Evolutionary conservation across 2,888 invertebrate species (phyloP).

Genomic region (Coenonympha glycerion): DNA sequence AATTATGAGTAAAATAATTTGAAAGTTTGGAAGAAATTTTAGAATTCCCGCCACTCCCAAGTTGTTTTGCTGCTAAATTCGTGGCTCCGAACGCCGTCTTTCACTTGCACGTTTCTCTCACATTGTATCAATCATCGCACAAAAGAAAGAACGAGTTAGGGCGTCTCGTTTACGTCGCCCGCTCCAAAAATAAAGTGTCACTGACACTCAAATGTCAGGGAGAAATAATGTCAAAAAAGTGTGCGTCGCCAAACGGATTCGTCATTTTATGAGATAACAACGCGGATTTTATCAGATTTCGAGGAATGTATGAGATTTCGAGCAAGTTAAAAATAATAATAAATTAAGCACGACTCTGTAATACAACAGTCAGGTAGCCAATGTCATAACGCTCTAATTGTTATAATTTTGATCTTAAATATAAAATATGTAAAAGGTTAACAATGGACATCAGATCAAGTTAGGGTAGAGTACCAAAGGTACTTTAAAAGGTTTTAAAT

Average conservation of each 20-base stretch:
- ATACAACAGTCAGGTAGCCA: too few relatives aligned
- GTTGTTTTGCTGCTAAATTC: background rate
- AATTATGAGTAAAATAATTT: too few relatives aligned
- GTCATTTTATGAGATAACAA: background rate
- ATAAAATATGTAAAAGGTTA: too few relatives aligned
- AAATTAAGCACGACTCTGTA: too few relatives aligned
- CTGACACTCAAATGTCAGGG: conserved; percentile 14
- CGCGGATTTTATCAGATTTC: background rate
- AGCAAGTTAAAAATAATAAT: too few relatives aligned
- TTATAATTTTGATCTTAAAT: too few relatives aligned
- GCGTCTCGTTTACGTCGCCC: conserved; percentile 6
- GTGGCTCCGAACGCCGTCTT: background rate
- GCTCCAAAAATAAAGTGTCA: conserved; percentile 27
- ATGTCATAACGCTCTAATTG: too few relatives aligned
- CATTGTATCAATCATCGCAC: conserved; percentile 4
- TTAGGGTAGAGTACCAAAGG: too few relatives aligned
- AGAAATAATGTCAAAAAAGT: conserved; percentile 10
- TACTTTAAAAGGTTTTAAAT: too few relatives aligned
- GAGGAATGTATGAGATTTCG: too few relatives aligned
- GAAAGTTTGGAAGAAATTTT: too few relatives aligned
- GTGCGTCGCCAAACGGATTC: background rate
- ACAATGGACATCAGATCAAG: too few relatives aligned
- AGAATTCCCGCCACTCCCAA: background rate
- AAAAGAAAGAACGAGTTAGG: conserved; percentile 5
- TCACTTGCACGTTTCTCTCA: background rate